Base-by-base conservation (phyloP, 2,888 invertebrate species). In the Sialis lutaria region DNA sequence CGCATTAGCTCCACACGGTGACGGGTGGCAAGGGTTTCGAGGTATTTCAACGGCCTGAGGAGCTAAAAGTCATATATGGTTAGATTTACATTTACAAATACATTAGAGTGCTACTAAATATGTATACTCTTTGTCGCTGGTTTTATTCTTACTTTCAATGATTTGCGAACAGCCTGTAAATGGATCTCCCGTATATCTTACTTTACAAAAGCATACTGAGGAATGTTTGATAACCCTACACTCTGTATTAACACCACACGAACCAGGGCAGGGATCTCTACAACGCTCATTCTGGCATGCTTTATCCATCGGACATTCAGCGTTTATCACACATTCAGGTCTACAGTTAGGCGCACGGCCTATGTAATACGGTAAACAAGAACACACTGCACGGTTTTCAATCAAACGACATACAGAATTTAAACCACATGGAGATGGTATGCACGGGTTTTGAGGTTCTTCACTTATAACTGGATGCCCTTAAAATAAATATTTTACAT, bases 1-100 rank as follows among this genome's bases (percentile, higher is more conserved):
- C 45, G 91, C 87, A 62, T 90, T 90, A 33, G 80, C 73, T 49
- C 90, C 90, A 64, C 91, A 91, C 40, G 90, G 89, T 47, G 85
- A 82, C 53, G 82, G 82, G 60, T 82, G 74, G 63, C 89, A 90
- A 53, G 87, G 88, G 66, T 73, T 68, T 55, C 64, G 60, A 37
- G 67, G 64, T 56, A 68, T 63, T 56, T 73, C 72, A 40, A 63
- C 58, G 51, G 73, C 71, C 61, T 73, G 22, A 22, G 22, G 22
- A 22, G 22, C 22, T 22, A 22, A 22, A 22, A 22, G 22, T 22
- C 22, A 22, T 22, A 22, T 22, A 22, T 22, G 22, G 22, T 22
- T 22, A 22, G 22, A 22, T 22, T 22, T 22, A 22, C 22, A 22
- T 22, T 22, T 22, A 22, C 22, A 22, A 22, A 22, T 22, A 22